Base-by-base conservation (phyloP, 2,797 vertebrate species). In the Acanthopagrus latus region DNA sequence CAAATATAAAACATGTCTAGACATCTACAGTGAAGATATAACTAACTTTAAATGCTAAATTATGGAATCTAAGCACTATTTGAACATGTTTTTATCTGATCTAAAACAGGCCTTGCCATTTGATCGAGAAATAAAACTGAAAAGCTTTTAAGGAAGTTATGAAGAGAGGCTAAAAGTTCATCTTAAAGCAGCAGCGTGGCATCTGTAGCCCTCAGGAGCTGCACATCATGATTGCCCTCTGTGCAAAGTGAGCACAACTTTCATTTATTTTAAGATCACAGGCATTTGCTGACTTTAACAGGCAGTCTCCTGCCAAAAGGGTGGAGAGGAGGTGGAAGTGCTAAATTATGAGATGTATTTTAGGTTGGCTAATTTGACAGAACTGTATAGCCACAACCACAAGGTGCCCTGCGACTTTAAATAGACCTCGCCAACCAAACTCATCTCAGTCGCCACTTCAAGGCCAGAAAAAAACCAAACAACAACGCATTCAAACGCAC, bases 381-480 rank as follows among this genome's bases (percentile, higher is more conserved):
- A 63, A n/a, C 68, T 48, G 63, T 25, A 2, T 47, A 7, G 54
- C 73, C 73, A 44, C 20, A 76, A 84, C 79, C 72, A 60, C 78
- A 29, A 67, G 63, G 71, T 70, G 38, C 25, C 51, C 52, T 60
- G 56, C 44, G 18, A 23, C 72, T 74, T 75, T 52, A 83, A 81
- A 82, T 44, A 76, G 2, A 74, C 62, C 50, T 54, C 76, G 46
- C 47, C 63, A 54, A 38, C 27, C 14, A 56, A 76, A 67, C 50
- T 77, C 73, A 50, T 67, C 56, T 38, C 46, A 3, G 78, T 18
- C 48, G 14, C 83, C 67, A 73, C 77, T 81, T 88, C 79, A 81
- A 80, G 29, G 66, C 47, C 73, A 44, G 67, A 14, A 63, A 14
- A 63, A 68, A 65, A 60, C 46, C 51, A 78, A 74, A 78, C 0